These are phyloP conservation scores for Molothrus ater DNA, from an alignment of 2,797 vertebrate genomes.

Conservation along the genomic window DNA sequence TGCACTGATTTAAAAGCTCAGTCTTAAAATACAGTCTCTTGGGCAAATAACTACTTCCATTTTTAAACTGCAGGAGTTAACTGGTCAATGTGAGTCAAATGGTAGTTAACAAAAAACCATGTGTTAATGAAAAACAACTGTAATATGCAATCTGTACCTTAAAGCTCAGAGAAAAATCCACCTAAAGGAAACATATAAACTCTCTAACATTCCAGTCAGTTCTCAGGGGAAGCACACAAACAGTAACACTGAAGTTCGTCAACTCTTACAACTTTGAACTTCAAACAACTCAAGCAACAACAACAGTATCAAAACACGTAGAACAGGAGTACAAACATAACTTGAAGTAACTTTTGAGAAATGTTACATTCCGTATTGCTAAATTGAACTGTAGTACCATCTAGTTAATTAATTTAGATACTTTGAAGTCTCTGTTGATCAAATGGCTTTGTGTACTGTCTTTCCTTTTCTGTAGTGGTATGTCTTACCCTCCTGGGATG, in stretches of 20 bases:
- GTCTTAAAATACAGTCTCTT: conserved; percentile 70
- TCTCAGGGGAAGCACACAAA: conserved; percentile 25
- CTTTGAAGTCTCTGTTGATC: conserved; percentile 55
- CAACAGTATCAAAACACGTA: conserved; percentile 23
- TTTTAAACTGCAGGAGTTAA: conserved; percentile 56
- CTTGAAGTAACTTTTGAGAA: not conserved
- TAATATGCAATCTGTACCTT: conserved; percentile 61
- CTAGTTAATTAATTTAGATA: not conserved
- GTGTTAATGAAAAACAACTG: conserved; percentile 30
- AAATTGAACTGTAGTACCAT: conserved; percentile 1
- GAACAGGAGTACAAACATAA: not conserved
- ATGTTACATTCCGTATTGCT: not conserved
- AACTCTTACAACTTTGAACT: conserved; percentile 49
- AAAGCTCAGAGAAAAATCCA: conserved; percentile 63
- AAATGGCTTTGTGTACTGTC: conserved; percentile 73
- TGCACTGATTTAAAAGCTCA: conserved; percentile 76
- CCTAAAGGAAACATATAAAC: conserved; percentile 41
- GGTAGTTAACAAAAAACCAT: conserved; percentile 30
- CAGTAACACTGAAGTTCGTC: not conserved
- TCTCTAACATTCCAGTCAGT: conserved; percentile 18
- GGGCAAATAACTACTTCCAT: conserved; percentile 61
- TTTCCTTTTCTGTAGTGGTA: conserved; percentile 79
- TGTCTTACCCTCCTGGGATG: conserved; percentile 73
- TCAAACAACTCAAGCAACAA: conserved; percentile 43
- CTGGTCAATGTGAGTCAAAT: not conserved